Base-by-base conservation (phyloP, 2,888 invertebrate species). In the Yponomeuta malinellus region DNA sequence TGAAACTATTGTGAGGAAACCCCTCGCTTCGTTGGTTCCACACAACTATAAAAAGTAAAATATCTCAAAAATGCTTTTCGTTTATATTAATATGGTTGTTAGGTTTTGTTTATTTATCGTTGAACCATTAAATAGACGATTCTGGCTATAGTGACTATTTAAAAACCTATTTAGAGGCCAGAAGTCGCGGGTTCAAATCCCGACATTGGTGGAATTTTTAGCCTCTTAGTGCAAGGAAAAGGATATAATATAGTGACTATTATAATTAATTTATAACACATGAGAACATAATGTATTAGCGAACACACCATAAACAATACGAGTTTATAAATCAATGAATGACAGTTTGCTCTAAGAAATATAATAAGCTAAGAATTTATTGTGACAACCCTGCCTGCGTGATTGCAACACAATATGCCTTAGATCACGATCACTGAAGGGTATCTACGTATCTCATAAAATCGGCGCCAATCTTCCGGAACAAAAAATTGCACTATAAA, bases 361-460 rank as follows among this genome's bases (percentile, higher is more conserved):
- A 37, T 37, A 37, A 37, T 43, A 43, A 43, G 8, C 43, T 43
- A 43, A 43, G 8, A 59, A 59, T 59, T 59, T 12, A 52, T 10
- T 70, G 73, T 74, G 82, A 63, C 84, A 88, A 75, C 88, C 88
- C 88, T 88, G 77, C 73, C 31, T 12, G 52, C 66, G 69, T 66
- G 65, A 73, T 75, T 82, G 86, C 76, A 86, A 87, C 76, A 76
- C 79, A 80, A 87, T 86, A 86, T 81, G 79, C 78, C 79, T 78
- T 78, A 76, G 82, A 81, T 81, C 83, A 83, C 78, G 83, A 81
- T 77, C 88, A 86, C 78, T 86, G 88, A 87, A 89, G 89, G 85
- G 82, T 87, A 83, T 88, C 86, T 77, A 75, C 75, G 78, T 82
- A 80, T 79, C 78, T 84, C 48, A 68, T 71, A 86, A 86, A 86